These are phyloP conservation scores for Hiodon tergisus DNA, from an alignment of 2,113 vertebrate species.

Conservation along the genomic window DNA sequence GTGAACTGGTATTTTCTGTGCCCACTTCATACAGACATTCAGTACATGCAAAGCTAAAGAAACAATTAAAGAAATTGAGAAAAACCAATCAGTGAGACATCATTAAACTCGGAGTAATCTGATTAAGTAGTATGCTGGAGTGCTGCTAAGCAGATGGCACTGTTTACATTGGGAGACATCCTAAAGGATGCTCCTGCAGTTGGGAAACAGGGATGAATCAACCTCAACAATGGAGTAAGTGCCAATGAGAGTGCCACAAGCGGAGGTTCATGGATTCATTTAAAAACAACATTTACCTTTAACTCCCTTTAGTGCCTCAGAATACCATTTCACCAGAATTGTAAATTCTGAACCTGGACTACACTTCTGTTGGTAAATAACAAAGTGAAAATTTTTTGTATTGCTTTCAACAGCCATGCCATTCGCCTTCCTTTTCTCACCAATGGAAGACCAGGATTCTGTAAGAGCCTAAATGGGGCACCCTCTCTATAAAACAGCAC, in stretches of 20 bases:
- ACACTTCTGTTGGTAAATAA: too few species aligned
- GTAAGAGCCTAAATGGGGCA: too few species aligned
- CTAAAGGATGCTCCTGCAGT: conserved; percentile 32
- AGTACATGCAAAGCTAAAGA: background rate
- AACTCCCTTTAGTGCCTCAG: background rate
- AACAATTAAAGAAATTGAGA: conserved; percentile 22
- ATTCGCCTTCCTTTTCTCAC: too few species aligned
- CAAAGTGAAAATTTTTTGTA: too few species aligned
- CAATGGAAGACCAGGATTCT: too few species aligned
- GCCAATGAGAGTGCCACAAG: conserved; percentile 22
- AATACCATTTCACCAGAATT: background rate
- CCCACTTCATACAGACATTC: background rate
- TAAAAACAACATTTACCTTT: background rate
- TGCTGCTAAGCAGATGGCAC: conserved; percentile 33
- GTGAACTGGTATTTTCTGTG: too few species aligned
- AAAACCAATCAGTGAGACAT: background rate
- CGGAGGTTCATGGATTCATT: conserved; percentile 18
- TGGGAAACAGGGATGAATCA: conserved; percentile 25
- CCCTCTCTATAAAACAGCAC: too few species aligned
- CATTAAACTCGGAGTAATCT: conserved; percentile 26
- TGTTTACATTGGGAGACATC: conserved; percentile 32
- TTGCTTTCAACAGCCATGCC: too few species aligned
- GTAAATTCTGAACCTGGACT: background rate
- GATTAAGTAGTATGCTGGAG: conserved; percentile 42
- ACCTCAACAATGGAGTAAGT: conserved; percentile 33